Conservation (phyloP, 2,888 invertebrate species). For the Salpingus planirostris region DNA sequence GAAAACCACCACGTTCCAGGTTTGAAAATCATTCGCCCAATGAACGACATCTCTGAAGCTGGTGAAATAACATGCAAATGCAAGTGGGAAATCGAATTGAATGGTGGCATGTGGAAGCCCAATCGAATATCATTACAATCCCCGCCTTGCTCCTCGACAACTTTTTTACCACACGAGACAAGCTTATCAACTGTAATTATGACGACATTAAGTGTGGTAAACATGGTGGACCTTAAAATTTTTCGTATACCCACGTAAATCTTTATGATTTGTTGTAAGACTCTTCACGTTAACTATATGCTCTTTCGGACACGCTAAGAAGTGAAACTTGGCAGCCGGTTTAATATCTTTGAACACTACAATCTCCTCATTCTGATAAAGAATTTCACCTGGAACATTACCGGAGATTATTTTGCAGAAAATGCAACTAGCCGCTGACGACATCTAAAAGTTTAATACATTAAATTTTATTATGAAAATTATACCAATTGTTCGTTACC, state of each 20-base stretch:
- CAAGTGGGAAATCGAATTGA: conserved; percentile 70
- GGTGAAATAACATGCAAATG: conserved; percentile 85
- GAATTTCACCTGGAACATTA: conserved; percentile 50
- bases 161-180: conserved; percentile 47
- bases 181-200: conserved; percentile 55
- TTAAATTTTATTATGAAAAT: too few relatives aligned
- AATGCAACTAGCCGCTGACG: conserved; percentile 44
- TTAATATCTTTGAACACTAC: conserved; percentile 75
- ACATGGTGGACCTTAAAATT: too few relatives aligned
- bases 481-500: too few relatives aligned
- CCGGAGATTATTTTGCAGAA: conserved; percentile 68
- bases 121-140: conserved; percentile 42
- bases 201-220: conserved; percentile 1
- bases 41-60: conserved; percentile 59
- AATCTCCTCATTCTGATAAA: conserved; percentile 65
- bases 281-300: conserved; percentile 69
- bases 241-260: conserved; percentile 49
- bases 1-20: conserved; percentile 78
- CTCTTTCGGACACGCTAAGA: conserved; percentile 64
- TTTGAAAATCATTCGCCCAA: conserved; percentile 57
- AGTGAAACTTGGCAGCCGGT: conserved; percentile 73
- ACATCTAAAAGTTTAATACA: conserved; percentile 20
- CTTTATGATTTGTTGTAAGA: conserved; percentile 57
- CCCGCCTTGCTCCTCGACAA: conserved; percentile 45
- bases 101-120: conserved; percentile 91